Percentiles rank a stretch among this genome's conserved stretches.
Evolutionary conservation across 1,140 invertebrate genomes (phyloP).

Genomic region (Leptonema lineaticorne): DNA sequence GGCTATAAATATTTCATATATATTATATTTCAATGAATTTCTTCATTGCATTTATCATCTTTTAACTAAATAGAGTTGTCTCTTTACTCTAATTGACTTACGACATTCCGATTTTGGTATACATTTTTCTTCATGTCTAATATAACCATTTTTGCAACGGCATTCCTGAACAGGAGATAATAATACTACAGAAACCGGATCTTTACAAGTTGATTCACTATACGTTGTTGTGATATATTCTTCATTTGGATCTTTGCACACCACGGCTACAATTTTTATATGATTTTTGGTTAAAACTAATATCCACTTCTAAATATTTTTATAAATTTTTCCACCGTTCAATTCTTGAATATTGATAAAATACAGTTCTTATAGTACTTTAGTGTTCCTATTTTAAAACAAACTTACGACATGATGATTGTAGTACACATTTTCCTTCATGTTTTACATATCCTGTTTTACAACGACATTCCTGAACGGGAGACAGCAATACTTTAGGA

Average conservation of each 20-base stretch:
- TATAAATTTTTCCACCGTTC: neutral
- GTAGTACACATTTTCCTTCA: neutral
- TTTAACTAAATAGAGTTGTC: too few species aligned
- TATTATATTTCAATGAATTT: too few species aligned
- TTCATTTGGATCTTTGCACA: neutral
- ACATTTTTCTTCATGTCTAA: neutral
- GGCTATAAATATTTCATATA: too few species aligned
- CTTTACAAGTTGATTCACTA: neutral
- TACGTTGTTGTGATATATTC: neutral
- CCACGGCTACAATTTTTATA: neutral
- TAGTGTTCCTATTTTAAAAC: neutral
- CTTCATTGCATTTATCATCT: too few species aligned
- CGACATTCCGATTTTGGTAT: neutral
- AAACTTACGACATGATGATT: slow-evolving; percentile 5
- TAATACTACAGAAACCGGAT: neutral
- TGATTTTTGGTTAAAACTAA: neutral
- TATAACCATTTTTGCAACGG: slow-evolving; percentile 9
- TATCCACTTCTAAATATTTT: neutral
- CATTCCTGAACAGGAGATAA: neutral
- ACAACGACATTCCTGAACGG: slow-evolving; percentile 14
- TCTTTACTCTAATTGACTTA: too few species aligned
- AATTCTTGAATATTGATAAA: neutral
- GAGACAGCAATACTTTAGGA: neutral
- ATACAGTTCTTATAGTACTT: neutral
- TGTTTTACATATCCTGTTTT: slow-evolving; percentile 2